Evolutionary conservation across 1,140 invertebrate genomes (phyloP).

Genomic region (Pteromalus puparum): DNA sequence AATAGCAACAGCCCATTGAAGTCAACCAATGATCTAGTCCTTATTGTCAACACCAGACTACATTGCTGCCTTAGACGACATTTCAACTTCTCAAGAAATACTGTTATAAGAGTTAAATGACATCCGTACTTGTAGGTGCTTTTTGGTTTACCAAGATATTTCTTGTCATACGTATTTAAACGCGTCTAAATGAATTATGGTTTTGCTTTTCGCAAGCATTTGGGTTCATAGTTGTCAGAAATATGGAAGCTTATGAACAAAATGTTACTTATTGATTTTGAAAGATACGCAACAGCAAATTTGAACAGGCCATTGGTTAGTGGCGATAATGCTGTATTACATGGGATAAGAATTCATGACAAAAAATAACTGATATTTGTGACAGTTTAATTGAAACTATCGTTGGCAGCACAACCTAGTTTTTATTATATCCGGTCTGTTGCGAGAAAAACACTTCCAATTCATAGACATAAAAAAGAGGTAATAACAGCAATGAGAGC

Average conservation of each 20-base stretch:
- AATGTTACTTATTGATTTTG: constrained; percentile 97
- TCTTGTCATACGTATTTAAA: background rate
- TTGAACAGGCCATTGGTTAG: constrained; percentile 89
- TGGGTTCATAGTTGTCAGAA: constrained; percentile 96
- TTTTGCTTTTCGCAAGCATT: constrained; percentile 81
- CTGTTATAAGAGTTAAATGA: constrained; percentile 91
- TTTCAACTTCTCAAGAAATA: constrained; percentile 97
- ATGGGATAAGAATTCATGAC: constrained; percentile 71
- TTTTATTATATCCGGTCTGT: constrained; percentile 91
- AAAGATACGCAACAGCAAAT: constrained; percentile 92
- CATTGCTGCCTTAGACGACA: constrained; percentile 97
- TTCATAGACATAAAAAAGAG: constrained; percentile 94
- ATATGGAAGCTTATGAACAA: constrained; percentile 97
- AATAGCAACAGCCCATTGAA: constrained; percentile 97
- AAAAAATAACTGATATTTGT: constrained; percentile 13
- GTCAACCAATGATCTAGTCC: constrained; percentile 97
- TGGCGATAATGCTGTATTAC: constrained; percentile 80
- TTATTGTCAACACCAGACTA: constrained; percentile 97
- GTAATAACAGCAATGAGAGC: constrained; percentile 91
- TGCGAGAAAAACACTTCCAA: constrained; percentile 89
- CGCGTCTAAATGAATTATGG: background rate
- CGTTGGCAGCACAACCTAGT: constrained; percentile 86
- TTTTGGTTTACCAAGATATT: background rate
- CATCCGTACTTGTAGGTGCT: constrained; percentile 90
- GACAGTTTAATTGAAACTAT: background rate